Percentiles rank a stretch among this genome's conserved stretches.
These are phyloP conservation scores for Synanthedon myopaeformis DNA, from an alignment of 2,888 invertebrate genomes.

Conservation along the genomic window DNA sequence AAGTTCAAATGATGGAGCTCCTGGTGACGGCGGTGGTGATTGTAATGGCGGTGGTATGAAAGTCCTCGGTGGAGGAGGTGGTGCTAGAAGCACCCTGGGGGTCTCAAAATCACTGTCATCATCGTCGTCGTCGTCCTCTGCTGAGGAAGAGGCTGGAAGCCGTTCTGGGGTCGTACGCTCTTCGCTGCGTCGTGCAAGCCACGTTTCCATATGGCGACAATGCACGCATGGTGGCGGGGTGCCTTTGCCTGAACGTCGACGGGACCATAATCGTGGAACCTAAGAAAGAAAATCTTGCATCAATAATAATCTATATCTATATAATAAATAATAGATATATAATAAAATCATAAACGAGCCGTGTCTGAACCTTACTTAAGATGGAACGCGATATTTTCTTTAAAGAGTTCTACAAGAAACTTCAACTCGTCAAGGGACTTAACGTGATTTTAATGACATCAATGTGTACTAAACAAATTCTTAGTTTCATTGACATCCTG, in stretches of 20 bases:
- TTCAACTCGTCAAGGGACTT: too few relatives aligned
- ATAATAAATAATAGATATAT: too few relatives aligned
- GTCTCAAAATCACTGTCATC: conserved; percentile 60
- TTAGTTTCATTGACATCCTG: too few relatives aligned
- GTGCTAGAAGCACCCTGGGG: conserved; percentile 74
- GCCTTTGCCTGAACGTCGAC: conserved; percentile 73
- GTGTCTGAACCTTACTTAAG: too few relatives aligned
- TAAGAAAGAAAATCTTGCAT: conserved; percentile 14
- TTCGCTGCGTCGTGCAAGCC: conserved; percentile 68
- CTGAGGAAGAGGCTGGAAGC: conserved; percentile 43
- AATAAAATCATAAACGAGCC: too few relatives aligned
- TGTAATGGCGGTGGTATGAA: conserved; percentile 40
- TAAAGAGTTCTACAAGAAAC: too few relatives aligned
- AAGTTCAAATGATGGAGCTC: conserved; percentile 70
- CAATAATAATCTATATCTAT: too few relatives aligned
- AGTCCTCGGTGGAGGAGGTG: conserved; percentile 67
- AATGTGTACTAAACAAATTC: too few relatives aligned
- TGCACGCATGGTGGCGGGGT: conserved; percentile 81
- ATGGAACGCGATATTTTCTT: too few relatives aligned
- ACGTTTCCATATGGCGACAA: conserved; percentile 82
- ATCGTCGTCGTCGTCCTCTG: conserved; percentile 61
- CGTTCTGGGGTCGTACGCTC: conserved; percentile 51
- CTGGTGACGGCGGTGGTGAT: conserved; percentile 67
- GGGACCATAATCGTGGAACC: conserved; percentile 75
- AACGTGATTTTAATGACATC: too few relatives aligned